These are phyloP conservation scores for Promerops cafer DNA, from an alignment of 2,113 vertebrate species.

Conservation along the genomic window DNA sequence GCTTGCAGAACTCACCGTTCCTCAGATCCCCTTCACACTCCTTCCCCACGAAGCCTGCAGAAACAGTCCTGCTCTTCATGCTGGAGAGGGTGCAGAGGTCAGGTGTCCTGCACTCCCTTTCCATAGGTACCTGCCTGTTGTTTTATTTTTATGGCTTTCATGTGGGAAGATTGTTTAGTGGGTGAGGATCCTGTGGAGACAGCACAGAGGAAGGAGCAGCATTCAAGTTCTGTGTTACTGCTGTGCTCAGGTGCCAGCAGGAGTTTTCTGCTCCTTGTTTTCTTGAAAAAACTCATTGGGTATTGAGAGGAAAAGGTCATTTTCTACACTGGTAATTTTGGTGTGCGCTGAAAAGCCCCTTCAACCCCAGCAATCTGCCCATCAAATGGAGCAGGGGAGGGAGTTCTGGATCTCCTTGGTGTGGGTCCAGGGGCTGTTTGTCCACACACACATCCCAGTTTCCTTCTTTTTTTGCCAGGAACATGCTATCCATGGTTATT, in stretches of 20 bases:
- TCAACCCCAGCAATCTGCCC: fast-evolving
- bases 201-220: background rate
- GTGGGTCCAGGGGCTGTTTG: background rate
- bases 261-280: background rate
- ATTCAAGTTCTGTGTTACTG: background rate
- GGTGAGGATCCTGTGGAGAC: background rate
- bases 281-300: background rate
- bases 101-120: background rate
- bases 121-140: background rate
- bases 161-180: background rate
- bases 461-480: background rate
- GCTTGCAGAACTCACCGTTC: background rate
- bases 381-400: fast-evolving
- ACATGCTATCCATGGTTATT: background rate
- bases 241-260: background rate
- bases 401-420: background rate
- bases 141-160: background rate
- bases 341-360: background rate
- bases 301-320: background rate
- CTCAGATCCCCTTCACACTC: background rate
- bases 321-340: background rate
- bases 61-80: background rate
- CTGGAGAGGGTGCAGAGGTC: background rate
- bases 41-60: background rate
- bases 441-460: background rate